Conservation (phyloP, 2,113 vertebrate species). For the Oreochromis niloticus region DNA sequence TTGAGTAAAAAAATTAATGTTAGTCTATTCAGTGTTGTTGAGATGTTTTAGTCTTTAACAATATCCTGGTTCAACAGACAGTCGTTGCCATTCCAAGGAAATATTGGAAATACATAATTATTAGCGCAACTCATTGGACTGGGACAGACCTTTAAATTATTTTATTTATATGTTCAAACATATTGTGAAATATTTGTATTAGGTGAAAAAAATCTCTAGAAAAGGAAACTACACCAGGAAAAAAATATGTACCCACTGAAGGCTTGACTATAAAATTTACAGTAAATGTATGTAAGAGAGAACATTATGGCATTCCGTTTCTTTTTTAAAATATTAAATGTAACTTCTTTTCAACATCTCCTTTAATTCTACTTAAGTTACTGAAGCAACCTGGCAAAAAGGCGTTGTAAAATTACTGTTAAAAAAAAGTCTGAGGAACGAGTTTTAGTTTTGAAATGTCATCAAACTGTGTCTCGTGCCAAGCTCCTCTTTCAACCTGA, state of each 20-base stretch:
- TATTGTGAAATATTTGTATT: not conserved
- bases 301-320: not conserved
- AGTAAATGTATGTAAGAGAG: not conserved
- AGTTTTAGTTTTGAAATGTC: not conserved
- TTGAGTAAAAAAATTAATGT: not conserved
- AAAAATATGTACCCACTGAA: not conserved
- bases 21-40: not conserved
- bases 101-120: not conserved
- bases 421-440: not conserved
- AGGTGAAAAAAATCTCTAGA: not conserved
- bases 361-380: not conserved
- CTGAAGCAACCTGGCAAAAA: not conserved
- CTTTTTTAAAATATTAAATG: not conserved
- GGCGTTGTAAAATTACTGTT: not conserved
- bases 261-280: not conserved
- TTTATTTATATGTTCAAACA: not conserved
- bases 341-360: not conserved
- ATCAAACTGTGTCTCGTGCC: too few relatives aligned
- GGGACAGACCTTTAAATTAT: not conserved
- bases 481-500: not conserved
- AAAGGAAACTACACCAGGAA: not conserved
- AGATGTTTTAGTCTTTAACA: not conserved
- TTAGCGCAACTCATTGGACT: rapidly evolving
- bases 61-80: not conserved
- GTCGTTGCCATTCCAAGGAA: not conserved